Evolutionary conservation across 2,113 vertebrate species (phyloP).

Genomic region (Calyptommatus sinebrachiatus): DNA sequence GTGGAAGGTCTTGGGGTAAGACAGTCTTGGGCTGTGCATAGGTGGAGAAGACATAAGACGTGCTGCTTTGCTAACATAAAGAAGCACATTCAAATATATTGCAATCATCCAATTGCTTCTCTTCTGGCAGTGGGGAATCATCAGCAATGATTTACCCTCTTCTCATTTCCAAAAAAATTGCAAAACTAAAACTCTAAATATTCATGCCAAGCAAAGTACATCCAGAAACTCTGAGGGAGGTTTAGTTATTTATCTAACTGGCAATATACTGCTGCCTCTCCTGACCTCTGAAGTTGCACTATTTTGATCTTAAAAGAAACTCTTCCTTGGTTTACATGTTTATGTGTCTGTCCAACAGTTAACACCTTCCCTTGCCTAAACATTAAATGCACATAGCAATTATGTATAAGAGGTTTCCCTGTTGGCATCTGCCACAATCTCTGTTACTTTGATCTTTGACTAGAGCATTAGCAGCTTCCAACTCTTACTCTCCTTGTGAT

Average conservation of each 20-base stretch:
- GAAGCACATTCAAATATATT: background rate
- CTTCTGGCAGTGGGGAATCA: background rate
- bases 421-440: background rate
- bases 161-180: background rate
- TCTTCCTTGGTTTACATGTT: background rate
- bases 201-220: background rate
- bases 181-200: background rate
- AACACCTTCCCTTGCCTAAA: background rate
- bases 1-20: background rate
- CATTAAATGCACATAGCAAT: background rate
- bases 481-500: background rate
- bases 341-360: background rate
- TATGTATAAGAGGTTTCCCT: background rate
- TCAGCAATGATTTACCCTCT: background rate
- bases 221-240: background rate
- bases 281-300: background rate
- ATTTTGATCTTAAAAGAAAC: background rate
- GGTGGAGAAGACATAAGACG: background rate
- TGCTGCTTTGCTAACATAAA: no score
- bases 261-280: background rate
- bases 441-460: background rate
- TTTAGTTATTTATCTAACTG: background rate
- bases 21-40: background rate
- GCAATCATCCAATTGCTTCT: background rate
- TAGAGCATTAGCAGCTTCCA: background rate